Conservation (phyloP, 2,888 invertebrate genomes). For the Dicranocentrus wangi region DNA sequence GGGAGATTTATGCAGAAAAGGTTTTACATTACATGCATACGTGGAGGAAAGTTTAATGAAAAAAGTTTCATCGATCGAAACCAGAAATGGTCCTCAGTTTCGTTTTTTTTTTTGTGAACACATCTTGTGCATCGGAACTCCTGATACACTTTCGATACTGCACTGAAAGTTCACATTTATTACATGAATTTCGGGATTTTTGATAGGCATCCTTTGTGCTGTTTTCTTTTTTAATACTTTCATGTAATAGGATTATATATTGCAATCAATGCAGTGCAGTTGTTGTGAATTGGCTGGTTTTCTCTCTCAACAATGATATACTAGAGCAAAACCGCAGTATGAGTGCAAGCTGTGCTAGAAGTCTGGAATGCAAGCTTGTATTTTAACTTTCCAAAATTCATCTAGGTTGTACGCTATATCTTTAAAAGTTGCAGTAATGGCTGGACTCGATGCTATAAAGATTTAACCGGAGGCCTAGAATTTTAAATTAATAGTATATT, state of each 20-base stretch:
- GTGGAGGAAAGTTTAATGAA: conserved; percentile 54
- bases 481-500: conserved; percentile 33
- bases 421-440: background rate
- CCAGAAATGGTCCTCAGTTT: background rate
- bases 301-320: background rate
- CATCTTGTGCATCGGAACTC: conserved; percentile 35
- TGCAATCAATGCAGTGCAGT: conserved; percentile 30
- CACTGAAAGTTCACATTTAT: background rate
- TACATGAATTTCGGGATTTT: conserved; percentile 1
- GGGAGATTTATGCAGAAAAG: conserved; percentile 46
- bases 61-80: conserved; percentile 60
- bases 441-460: conserved; percentile 22
- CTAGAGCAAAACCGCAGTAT: background rate
- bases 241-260: background rate
- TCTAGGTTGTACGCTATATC: conserved; percentile 25
- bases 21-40: conserved; percentile 16
- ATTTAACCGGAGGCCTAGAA: conserved; percentile 29
- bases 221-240: conserved; percentile 23
- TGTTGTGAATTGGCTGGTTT: no score
- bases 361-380: background rate
- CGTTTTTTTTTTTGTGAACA: background rate
- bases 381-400: conserved; percentile 13
- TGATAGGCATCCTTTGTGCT: conserved; percentile 1
- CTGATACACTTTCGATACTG: conserved; percentile 34
- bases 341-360: background rate